Conservation (phyloP, 2,113 vertebrate species). For the Sinocyclocheilus grahami region DNA sequence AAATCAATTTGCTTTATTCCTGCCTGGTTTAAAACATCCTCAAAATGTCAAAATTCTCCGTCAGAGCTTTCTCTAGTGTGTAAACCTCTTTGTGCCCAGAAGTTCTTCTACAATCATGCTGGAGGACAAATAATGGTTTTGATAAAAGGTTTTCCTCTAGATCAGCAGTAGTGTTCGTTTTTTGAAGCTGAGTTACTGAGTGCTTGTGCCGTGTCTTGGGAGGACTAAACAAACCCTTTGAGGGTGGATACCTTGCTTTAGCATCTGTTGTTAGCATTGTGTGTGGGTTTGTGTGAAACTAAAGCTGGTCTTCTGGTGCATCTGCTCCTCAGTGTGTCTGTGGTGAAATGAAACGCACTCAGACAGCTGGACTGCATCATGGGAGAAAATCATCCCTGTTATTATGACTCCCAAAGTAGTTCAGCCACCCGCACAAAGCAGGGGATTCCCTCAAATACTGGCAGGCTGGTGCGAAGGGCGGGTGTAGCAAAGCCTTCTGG, state of each 20-base stretch:
- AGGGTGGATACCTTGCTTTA: background rate
- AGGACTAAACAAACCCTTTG: conserved; percentile 40
- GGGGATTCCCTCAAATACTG: conserved; percentile 50
- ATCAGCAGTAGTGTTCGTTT: background rate
- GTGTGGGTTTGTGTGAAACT: conserved; percentile 12
- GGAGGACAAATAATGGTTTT: no score
- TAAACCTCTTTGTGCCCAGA: no score
- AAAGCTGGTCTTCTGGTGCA: conserved; percentile 8
- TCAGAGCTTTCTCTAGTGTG: no score
- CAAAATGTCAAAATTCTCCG: no score
- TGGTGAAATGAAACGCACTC: background rate
- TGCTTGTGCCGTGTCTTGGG: conserved; percentile 61
- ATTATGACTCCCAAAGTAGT: conserved; percentile 46
- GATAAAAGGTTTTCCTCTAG: background rate
- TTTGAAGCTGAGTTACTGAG: conserved; percentile 7
- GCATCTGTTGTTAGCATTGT: conserved; percentile 12
- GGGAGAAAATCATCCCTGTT: conserved; percentile 43
- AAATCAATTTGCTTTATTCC: background rate
- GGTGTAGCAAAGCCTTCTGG: conserved; percentile 1
- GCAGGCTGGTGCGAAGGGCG: background rate
- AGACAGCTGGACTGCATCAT: conserved; percentile 27
- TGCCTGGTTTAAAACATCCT: no score
- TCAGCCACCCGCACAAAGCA: conserved; percentile 30
- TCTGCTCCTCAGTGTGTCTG: conserved; percentile 55
- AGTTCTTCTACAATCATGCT: no score